Evolutionary conservation across 1,140 invertebrate species (phyloP).

Genomic region (Drosophila micromelanica): DNA sequence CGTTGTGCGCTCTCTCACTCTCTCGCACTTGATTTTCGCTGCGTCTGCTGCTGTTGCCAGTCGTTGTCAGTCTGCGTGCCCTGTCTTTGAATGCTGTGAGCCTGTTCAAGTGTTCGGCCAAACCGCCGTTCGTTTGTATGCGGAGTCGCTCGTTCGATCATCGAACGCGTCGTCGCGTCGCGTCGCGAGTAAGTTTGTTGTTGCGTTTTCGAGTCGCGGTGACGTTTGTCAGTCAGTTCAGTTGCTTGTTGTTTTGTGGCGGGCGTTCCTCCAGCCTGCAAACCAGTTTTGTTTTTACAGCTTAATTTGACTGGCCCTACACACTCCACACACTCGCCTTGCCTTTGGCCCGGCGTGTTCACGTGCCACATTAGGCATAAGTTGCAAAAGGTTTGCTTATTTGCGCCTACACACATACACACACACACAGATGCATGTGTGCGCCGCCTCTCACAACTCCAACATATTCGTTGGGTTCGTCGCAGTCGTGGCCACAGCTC

Average conservation of each 20-base stretch:
- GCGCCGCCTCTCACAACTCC: constrained; percentile 42
- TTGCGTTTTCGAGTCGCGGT: constrained; percentile 16
- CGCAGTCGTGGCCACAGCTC: constrained; percentile 18
- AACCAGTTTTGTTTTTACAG: constrained; percentile 76
- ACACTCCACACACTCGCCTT: constrained; percentile 3
- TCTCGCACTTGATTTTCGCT: constrained; percentile 22
- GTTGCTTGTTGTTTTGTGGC: constrained; percentile 16
- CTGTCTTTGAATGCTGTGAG: constrained; percentile 46
- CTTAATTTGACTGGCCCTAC: constrained; percentile 65
- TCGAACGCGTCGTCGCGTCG: constrained; percentile 34
- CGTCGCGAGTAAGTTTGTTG: constrained; percentile 54
- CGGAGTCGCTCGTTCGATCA: constrained; percentile 51
- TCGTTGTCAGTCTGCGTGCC: constrained; percentile 31
- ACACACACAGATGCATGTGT: neutral
- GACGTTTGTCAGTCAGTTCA: constrained; percentile 34
- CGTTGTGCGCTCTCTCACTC: constrained; percentile 6
- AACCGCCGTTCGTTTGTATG: constrained; percentile 80
- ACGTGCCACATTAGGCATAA: constrained; percentile 66
- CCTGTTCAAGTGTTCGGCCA: constrained; percentile 74
- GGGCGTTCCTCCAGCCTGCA: constrained; percentile 27
- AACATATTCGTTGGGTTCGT: constrained; percentile 37
- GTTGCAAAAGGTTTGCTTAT: constrained; percentile 70
- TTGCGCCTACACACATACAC: constrained; percentile 38
- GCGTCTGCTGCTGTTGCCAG: constrained; percentile 22
- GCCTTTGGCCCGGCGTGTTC: constrained; percentile 34